Evolutionary conservation across 2,888 invertebrate species (phyloP), one percentile per base, ranked within the genome.

Genomic region (Apocheima hispidaria): DNA sequence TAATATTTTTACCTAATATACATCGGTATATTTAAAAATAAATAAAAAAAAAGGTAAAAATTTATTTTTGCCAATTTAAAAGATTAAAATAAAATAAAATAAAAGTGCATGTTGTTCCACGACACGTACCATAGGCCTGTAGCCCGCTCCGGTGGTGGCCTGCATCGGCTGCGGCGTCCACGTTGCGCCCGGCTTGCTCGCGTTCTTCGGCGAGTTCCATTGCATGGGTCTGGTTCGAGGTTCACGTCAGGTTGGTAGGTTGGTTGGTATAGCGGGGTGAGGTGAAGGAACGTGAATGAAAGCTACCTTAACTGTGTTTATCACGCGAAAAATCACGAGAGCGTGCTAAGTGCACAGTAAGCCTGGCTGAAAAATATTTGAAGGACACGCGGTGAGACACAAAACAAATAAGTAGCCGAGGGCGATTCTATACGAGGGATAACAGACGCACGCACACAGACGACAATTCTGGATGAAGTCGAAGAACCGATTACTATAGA

Each of bases 141-240:
- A 97, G 74, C 96, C 96, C 65, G 96, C 97, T 75, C 97, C 97
- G 59, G 97, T 97, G 67, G 97, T 97, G 63, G 97, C 97, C 75
- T 97, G 96, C 96, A 97, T 96, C 36, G 97, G 97, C 87, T 97
- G 97, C 66, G 97, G 97, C 74, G 95, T 96, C 97, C 97, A 97
- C 71, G 95, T 95, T 78, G 88, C 93, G 72, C 96, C 96, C 36
- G 96, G 94, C 93, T 97, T 97, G 70, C 96, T 96, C 63, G 96
- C 95, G 87, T 96, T 97, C 93, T 97, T 97, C 68, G 97, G 97
- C 64, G 97, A 97, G 88, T 96, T 97, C 97, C 97, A 97, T 93
- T 97, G 97, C 93, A 97, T 96, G 81, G 97, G 96, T 93, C 97
- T 97, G 86, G 73, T 73, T 73, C 73, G 68, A 63, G 51, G 62